Evolutionary conservation across 2,888 invertebrate genomes (phyloP).

Genomic region (Diplolepis rosae): DNA sequence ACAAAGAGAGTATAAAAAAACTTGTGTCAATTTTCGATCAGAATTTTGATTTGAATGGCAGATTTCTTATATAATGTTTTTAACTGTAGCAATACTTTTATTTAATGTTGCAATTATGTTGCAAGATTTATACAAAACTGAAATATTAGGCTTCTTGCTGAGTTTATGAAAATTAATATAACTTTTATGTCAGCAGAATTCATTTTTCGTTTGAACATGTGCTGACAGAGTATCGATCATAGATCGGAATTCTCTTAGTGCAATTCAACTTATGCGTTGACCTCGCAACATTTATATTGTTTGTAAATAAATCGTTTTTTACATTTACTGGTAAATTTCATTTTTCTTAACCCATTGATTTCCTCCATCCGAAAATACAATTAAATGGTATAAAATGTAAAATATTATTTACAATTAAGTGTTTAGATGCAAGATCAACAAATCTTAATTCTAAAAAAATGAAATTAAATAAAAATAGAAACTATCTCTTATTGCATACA

Average conservation of each 20-base stretch:
- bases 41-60: not conserved
- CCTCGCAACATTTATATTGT: not conserved
- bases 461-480: too few relatives aligned
- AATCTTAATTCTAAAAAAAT: too few relatives aligned
- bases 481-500: too few relatives aligned
- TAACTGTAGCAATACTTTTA: not conserved
- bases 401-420: too few relatives aligned
- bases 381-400: too few relatives aligned
- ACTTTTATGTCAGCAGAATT: conserved; percentile 1
- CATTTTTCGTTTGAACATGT: not conserved
- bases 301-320: conserved; percentile 1
- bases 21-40: not conserved
- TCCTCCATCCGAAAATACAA: too few relatives aligned
- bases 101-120: not conserved
- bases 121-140: not conserved
- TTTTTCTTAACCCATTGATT: not conserved
- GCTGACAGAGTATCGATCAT: not conserved
- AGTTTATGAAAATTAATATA: not conserved
- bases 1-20: not conserved
- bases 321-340: not conserved
- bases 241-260: not conserved
- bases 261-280: not conserved
- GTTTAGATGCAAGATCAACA: too few relatives aligned
- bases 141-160: conserved; percentile 2
- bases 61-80: not conserved